phyloP scores from a whole-genome alignment of 2,888 invertebrate species.

The Hypercompe scribonia region DNA sequence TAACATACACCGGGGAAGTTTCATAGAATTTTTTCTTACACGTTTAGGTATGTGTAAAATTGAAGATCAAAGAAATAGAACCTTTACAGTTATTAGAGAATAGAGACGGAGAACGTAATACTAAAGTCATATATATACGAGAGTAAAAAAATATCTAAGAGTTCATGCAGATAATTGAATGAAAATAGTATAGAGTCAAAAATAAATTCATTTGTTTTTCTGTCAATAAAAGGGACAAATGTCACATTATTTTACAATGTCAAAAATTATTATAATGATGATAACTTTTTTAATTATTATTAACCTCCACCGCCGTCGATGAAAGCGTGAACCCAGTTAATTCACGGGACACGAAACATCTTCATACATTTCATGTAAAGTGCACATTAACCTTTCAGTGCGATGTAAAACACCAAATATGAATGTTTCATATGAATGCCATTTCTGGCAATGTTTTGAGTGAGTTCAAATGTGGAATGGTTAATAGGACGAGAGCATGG shows the following conservation, averaged over 20 bases:
- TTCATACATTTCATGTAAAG: conserved; percentile 40
- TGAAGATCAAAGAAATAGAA: background rate
- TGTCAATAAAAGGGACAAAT: no score
- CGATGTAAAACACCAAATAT: conserved; percentile 31
- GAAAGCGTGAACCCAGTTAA: background rate
- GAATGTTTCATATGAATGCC: conserved; percentile 31
- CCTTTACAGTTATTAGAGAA: no score
- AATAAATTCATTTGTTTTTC: no score
- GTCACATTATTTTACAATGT: no score
- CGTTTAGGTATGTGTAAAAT: background rate
- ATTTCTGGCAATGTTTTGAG: conserved; percentile 19
- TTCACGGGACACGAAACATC: conserved; percentile 9
- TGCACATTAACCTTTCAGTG: conserved; percentile 37
- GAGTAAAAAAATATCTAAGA: no score
- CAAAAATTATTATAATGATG: no score
- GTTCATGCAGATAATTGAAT: no score
- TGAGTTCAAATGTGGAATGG: conserved; percentile 26
- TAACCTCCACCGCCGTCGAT: background rate
- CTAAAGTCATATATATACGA: no score
- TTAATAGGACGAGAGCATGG: conserved; percentile 21
- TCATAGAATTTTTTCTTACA: background rate
- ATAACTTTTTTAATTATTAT: background rate
- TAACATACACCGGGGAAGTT: background rate
- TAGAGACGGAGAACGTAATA: no score
- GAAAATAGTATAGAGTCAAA: no score